Base-by-base conservation (phyloP, 2,888 invertebrate species). In the Laothoe populi region DNA sequence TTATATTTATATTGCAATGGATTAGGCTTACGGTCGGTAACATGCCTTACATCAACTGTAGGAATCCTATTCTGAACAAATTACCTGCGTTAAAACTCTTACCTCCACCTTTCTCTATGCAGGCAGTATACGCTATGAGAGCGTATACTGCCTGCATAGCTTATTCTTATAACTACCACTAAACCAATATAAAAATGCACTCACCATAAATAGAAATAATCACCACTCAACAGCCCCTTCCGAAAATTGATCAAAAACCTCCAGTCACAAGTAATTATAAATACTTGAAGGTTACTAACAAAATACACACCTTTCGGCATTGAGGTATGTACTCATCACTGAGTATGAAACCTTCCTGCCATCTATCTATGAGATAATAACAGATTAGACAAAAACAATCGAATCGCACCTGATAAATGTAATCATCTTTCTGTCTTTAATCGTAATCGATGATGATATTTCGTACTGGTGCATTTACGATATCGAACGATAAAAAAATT, bases 341-440 rank as follows among this genome's bases (percentile, higher is more conserved):
- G 66, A 67, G 71, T 63, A 58, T 67, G 64, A 75, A 71, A 69
- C 67, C 65, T 75, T 68, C 66, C 57, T 63, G 60, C 53, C 67
- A 68, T 60, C 63, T 68, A 60, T 71, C 75, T 74, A 38, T 57
- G 19, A 68, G 81, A 83, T 78, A 79, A 75, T 73, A 70, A 62
- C 68, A 74, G 81, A 81, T 81, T 75, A 82, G 77, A 82, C 77
- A 77, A 78, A 74, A 70, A 66, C 61, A 66, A n/a, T n/a, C n/a
- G 68, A 69, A 76, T 76, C 77, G 70, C 70, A 69, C 67, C 61
- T 65, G 84, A 85, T 83, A 84, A 76, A 70, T 61, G 64, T 73
- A 81, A 84, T 83, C 81, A 62, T 62, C 63, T 61, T 57, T 70
- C 62, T 64, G 63, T 64, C 65, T 64, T 60, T 76, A 79, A 78